Evolutionary conservation across 2,888 invertebrate genomes (phyloP), one percentile per base, ranked within the genome.

Genomic region (Rhagonycha lutea): DNA sequence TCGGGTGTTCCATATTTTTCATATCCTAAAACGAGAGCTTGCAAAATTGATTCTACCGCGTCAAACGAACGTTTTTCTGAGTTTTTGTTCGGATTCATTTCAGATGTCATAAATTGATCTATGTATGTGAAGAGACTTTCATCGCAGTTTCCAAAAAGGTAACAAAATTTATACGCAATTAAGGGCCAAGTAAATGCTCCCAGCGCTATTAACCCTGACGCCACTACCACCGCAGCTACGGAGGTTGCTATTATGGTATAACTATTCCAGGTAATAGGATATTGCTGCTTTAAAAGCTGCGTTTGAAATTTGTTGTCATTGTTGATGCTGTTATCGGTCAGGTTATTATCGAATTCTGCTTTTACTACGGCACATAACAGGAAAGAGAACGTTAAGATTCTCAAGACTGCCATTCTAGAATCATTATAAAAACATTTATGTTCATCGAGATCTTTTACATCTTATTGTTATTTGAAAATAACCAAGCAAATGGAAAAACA

Each of bases 101-200:
- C 76, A 14, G 73, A 70, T 29, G 74, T 76, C 29, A 78, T 67
- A 72, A 79, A 79, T 71, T 82, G 79, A 71, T 86, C 85, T 7
- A 86, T 81, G 73, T 85, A 85, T 61, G 81, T 70, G 69, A 84
- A 84, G 70, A 86, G 70, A 61, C 82, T 82, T 65, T 85, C 82
- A 65, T 82, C 81, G 71, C 87, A 87, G 47, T 83, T 83, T 63
- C 87, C 87, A 61, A 86, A 79, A 24, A 85, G 71, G 75, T 84
- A 86, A 76, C 87, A 87, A 24, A 87, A 76, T 79, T 85, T 86
- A 81, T 85, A 86, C 11, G 83, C 80, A 72, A 85, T 79, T 69
- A 86, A 62, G 5, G 86, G 86, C 69, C 84, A 82, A 68, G 85
- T 81, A 14, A 86, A 79, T 0, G 83, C 82, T 60, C 82, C 67